Conservation (phyloP, 1,140 invertebrate genomes). For the Meloidogyne hapla region DNA sequence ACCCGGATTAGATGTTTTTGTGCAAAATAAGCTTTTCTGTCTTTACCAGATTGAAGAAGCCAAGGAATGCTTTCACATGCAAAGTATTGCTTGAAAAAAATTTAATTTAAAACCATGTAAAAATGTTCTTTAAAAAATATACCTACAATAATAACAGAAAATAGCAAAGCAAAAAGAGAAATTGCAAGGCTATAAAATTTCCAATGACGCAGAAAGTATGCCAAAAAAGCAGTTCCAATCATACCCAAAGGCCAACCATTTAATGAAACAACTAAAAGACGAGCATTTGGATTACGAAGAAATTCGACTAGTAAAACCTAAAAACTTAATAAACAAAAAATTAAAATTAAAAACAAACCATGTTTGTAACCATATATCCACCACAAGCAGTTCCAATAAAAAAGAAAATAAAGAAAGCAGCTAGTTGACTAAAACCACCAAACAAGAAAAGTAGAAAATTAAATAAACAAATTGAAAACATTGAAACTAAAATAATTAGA, state of each 20-base stretch:
- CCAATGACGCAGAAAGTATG: constrained; percentile 48
- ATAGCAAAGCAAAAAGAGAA: constrained; percentile 32
- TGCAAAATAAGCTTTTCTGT: constrained; percentile 13
- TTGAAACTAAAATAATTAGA: constrained; percentile 38
- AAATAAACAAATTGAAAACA: constrained; percentile 39
- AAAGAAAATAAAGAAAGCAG: constrained; percentile 40
- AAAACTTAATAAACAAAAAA: neutral
- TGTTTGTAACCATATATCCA: constrained; percentile 57
- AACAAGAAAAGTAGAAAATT: constrained; percentile 41
- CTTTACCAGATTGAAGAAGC: constrained; percentile 36
- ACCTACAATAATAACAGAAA: constrained; percentile 38
- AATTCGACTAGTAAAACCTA: constrained; percentile 50
- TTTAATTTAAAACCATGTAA: too few species aligned
- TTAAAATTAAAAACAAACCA: constrained; percentile 38
- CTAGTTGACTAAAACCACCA: neutral
- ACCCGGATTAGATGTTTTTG: constrained; percentile 7
- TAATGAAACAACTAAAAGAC: constrained; percentile 56
- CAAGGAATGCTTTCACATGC: constrained; percentile 54
- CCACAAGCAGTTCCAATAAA: constrained; percentile 40
- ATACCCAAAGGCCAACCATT: constrained; percentile 63
- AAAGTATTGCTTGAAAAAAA: constrained; percentile 41
- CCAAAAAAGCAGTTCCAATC: constrained; percentile 49
- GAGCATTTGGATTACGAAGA: constrained; percentile 42
- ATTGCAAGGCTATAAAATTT: constrained; percentile 36
- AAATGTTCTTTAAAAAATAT: neutral